Percentiles rank a stretch among this genome's conserved stretches.
phyloP scores from a whole-genome alignment of 2,797 vertebrate species.

The Pogoniulus pusillus region DNA sequence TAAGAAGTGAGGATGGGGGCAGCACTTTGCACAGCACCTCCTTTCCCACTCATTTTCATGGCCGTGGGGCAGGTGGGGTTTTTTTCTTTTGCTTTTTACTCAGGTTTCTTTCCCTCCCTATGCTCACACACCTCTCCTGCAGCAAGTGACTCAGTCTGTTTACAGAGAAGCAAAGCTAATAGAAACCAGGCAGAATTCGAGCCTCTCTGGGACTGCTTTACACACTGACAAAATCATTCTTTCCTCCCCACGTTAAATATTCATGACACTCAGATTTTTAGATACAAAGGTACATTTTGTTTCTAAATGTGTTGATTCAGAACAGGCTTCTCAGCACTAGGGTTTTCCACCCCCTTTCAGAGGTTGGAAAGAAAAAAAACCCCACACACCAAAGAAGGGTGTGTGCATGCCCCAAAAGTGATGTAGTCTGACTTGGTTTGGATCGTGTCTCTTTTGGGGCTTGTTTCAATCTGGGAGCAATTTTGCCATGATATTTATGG shows the following conservation, averaged over 20 bases:
- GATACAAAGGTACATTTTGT: slow-evolving; percentile 80
- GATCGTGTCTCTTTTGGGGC: slow-evolving; percentile 31
- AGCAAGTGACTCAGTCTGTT: slow-evolving; percentile 76
- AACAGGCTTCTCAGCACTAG: slow-evolving; percentile 40
- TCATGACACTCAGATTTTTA: slow-evolving; percentile 75
- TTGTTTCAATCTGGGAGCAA: slow-evolving; percentile 49
- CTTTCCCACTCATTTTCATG: background rate
- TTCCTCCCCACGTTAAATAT: slow-evolving; percentile 77
- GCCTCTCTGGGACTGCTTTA: slow-evolving; percentile 75
- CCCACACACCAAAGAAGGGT: background rate
- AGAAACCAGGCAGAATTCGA: slow-evolving; percentile 75
- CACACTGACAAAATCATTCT: slow-evolving; percentile 78
- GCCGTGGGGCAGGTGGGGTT: background rate
- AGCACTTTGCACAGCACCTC: background rate
- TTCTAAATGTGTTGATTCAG: slow-evolving; percentile 75
- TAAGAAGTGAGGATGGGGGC: background rate
- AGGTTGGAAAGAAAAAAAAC: background rate
- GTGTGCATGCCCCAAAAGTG: slow-evolving; percentile 35
- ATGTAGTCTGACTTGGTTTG: slow-evolving; percentile 64
- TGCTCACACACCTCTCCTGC: slow-evolving; percentile 49
- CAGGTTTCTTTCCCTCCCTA: background rate
- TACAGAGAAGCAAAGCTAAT: slow-evolving; percentile 75
- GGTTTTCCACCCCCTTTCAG: slow-evolving; percentile 56
- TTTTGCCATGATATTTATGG: slow-evolving; percentile 57
- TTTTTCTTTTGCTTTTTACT: background rate